Conservation (phyloP, 1,140 invertebrate genomes). For the Latrodectus geometricus region DNA sequence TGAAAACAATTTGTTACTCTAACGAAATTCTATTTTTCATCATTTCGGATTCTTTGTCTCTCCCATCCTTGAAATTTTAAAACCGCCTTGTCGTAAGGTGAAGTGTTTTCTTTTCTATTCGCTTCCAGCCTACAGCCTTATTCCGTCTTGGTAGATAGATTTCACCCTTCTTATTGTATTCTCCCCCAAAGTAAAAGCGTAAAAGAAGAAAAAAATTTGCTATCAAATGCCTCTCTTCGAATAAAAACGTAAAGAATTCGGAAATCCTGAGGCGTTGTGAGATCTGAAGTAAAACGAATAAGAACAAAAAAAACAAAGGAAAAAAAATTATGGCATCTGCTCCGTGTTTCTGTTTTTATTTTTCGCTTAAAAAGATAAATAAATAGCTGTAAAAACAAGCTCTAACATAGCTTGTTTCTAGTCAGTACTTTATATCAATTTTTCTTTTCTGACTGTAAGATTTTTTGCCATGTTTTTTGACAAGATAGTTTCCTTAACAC, state of each 20-base stretch:
- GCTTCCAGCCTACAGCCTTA: background rate
- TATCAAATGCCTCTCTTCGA: slow-evolving; percentile 20
- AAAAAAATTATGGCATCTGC: background rate
- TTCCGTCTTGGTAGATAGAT: slow-evolving; percentile 5
- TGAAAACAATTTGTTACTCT: too few relatives aligned
- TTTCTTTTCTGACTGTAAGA: slow-evolving; percentile 12
- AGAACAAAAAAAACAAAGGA: background rate
- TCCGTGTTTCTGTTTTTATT: slow-evolving; percentile 23
- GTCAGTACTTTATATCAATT: slow-evolving; percentile 9
- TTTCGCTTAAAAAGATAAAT: slow-evolving; percentile 29
- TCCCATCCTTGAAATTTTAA: slow-evolving; percentile 1
- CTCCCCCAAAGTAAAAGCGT: background rate
- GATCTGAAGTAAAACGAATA: background rate
- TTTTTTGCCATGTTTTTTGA: slow-evolving; percentile 6
- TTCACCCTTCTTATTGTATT: background rate
- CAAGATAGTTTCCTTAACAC: slow-evolving; percentile 20
- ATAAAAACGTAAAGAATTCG: background rate
- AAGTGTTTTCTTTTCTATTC: background rate
- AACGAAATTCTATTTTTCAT: too few relatives aligned
- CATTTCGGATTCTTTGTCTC: background rate
- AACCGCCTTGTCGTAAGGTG: background rate
- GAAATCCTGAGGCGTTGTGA: background rate
- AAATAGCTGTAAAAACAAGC: slow-evolving; percentile 35
- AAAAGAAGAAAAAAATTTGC: slow-evolving; percentile 4
- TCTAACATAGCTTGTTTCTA: background rate